A percentile compares a stretch with the other conserved stretches of the same genome.
Conservation (phyloP, 1,140 invertebrate species). For the Drosophila pruinosa region DNA sequence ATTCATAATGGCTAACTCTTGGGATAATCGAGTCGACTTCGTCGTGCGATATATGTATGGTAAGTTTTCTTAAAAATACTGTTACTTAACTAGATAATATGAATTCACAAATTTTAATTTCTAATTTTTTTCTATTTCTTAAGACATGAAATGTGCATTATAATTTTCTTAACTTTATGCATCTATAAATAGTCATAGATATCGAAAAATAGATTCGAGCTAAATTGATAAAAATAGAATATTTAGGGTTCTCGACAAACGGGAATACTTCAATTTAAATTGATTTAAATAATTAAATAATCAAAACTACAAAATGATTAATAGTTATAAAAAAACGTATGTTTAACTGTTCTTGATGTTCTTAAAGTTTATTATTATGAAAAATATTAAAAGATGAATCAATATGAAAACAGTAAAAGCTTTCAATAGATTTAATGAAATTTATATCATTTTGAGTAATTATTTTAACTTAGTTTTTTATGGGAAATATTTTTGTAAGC, state of each 20-base stretch:
- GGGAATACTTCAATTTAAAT: neutral
- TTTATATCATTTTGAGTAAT: no score
- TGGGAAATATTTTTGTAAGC: no score
- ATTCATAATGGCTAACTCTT: constrained; percentile 85
- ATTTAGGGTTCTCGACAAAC: constrained; percentile 15
- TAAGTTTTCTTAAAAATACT: constrained; percentile 83
- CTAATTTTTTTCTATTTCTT: neutral
- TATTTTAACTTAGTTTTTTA: no score
- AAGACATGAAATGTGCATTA: neutral
- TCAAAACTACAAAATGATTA: no score
- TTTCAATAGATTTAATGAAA: no score
- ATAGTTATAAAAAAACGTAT: no score
- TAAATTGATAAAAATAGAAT: constrained; percentile 30
- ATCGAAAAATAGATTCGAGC: constrained; percentile 21
- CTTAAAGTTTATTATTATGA: no score
- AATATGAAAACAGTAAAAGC: no score
- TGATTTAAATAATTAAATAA: neutral
- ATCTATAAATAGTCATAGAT: constrained; percentile 15
- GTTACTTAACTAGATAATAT: neutral
- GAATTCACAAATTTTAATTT: neutral
- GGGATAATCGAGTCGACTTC: constrained; percentile 91
- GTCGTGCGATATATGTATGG: constrained; percentile 91
- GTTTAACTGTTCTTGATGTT: no score
- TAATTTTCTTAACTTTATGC: neutral
- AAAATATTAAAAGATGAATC: no score